These are phyloP conservation scores for Cepaea hortensis DNA, from an alignment of 2,888 invertebrate species.

Conservation along the genomic window DNA sequence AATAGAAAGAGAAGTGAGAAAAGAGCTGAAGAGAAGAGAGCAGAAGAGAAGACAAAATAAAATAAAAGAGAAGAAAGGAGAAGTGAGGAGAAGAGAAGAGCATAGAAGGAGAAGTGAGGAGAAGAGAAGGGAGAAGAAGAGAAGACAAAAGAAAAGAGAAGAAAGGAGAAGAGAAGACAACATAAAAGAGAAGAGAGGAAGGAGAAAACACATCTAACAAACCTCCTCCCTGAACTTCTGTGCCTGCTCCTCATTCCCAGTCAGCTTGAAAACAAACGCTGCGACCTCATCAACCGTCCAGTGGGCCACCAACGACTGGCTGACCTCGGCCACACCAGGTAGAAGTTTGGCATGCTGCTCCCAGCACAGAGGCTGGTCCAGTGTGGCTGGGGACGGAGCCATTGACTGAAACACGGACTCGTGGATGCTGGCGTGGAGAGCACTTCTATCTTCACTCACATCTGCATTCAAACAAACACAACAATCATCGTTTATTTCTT, in stretches of 20 bases:
- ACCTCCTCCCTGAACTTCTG: slow-evolving; percentile 70
- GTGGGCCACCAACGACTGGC: slow-evolving; percentile 79
- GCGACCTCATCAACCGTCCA: slow-evolving; percentile 83
- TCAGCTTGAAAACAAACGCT: slow-evolving; percentile 81
- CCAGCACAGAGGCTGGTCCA: slow-evolving; percentile 78
- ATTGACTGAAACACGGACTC: slow-evolving; percentile 78
- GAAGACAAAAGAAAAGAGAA: no score
- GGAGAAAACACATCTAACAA: slow-evolving; percentile 16
- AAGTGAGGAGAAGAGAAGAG: no score
- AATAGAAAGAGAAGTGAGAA: no score
- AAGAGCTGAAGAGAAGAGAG: no score
- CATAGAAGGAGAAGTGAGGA: no score
- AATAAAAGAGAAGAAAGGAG: no score
- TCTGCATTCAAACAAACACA: slow-evolving; percentile 9
- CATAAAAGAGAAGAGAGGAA: no score
- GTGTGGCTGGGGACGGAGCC: slow-evolving; percentile 63
- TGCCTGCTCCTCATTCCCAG: slow-evolving; percentile 68
- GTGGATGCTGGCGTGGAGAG: slow-evolving; percentile 74
- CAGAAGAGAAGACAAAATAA: no score
- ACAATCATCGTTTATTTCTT: not conserved
- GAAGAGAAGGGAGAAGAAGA: no score
- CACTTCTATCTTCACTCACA: slow-evolving; percentile 23
- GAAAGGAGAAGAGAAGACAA: no score
- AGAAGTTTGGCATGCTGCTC: slow-evolving; percentile 82
- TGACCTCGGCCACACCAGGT: slow-evolving; percentile 74